phyloP scores from a whole-genome alignment of 2,113 vertebrate species.

The Agapornis roseicollis region DNA sequence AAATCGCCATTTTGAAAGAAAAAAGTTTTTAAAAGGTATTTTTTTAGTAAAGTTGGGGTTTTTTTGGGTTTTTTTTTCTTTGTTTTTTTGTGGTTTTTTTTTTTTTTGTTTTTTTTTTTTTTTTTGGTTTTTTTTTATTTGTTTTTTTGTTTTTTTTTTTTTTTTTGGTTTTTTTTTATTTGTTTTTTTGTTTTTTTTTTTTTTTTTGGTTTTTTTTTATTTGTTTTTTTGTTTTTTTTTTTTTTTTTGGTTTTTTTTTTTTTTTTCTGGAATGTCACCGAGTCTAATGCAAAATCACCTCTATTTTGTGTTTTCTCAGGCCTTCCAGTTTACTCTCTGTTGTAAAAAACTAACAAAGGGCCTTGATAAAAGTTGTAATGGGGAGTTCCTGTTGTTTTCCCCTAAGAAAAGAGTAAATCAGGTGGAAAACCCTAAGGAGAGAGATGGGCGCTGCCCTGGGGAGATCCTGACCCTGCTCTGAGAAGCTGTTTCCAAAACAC shows the following conservation, averaged over 20 bases:
- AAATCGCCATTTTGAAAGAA: neutral
- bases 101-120: too few species aligned
- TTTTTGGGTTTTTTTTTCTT: neutral
- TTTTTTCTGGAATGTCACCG: neutral
- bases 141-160: too few species aligned
- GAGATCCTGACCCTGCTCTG: neutral
- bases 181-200: too few species aligned
- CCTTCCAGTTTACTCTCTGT: neutral
- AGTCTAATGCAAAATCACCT: neutral
- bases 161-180: neutral
- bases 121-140: neutral
- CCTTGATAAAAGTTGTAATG: neutral
- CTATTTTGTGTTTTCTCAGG: neutral
- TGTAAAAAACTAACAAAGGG: neutral
- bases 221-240: too few species aligned
- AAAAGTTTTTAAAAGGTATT: accelerated
- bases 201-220: neutral
- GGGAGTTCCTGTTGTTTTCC: neutral
- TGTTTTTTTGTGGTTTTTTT: too few species aligned
- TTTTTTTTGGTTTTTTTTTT: neutral
- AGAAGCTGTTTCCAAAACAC: neutral
- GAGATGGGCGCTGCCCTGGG: neutral
- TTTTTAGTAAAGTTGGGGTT: too few species aligned
- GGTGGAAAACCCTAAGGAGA: neutral
- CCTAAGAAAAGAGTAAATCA: neutral